Evolutionary conservation across 2,797 vertebrate species (phyloP), one percentile per base, ranked within the genome.

Genomic region (Poecilia picta): DNA sequence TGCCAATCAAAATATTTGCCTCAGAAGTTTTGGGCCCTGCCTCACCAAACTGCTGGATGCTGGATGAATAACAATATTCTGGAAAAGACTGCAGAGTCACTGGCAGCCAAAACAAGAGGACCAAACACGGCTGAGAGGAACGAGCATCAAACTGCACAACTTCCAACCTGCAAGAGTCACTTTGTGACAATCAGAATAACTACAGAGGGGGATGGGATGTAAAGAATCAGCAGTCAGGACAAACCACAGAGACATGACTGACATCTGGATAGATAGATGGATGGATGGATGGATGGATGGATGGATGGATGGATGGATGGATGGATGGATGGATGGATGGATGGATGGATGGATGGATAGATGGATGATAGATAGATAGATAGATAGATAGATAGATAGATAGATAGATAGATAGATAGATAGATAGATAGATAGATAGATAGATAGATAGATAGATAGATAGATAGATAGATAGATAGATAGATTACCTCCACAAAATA

Each of bases 401-500:
- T 1, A 33, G 33, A 33, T 1, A 33, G 36, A 39, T 0, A 39
- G 5, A 39, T 0, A 39, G 5, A 39, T 0, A 39, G 5, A 39
- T 0, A 39, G 5, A 39, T 0, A 39, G 5, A 39, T 0, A 39
- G 5, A 39, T 0, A 39, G 5, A 39, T 0, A 39, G 5, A 39
- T 0, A 39, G 5, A 39, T 0, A 39, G 5, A 39, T 2, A 36
- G 36, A 36, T 36, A 36, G 36, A 39, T 39, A 39, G 71, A 83
- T 23, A 78, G 41, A 75, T 16, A 43, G 59, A 80, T 49, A 64
- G 71, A 81, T 51, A 46, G 68, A 87, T 76, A 41, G 75, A 85
- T 46, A 49, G 77, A 83, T 86, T 83, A 98, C 97, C 97, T 98
- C 98, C 74, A 98, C 98, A 91, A 99, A 99, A 92, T 99, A 99